phyloP scores from a whole-genome alignment of 2,113 vertebrate species.

The Anguilla japonica region DNA sequence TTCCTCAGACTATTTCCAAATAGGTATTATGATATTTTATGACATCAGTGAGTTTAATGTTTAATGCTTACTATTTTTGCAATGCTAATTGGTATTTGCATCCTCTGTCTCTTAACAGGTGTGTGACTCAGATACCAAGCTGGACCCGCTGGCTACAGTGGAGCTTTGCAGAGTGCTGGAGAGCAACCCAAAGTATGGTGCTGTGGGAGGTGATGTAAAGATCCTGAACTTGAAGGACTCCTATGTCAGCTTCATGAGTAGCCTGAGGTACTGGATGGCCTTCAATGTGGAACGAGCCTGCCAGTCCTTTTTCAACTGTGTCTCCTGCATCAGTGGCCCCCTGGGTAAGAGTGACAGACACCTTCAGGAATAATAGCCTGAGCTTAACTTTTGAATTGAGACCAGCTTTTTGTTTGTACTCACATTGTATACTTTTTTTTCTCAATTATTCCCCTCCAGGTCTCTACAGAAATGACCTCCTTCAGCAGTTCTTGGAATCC shows the following conservation, averaged over 20 bases:
- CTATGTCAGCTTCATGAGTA: constrained; percentile 90
- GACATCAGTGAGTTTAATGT: not conserved
- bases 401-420: not conserved
- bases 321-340: constrained; percentile 89
- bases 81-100: not conserved
- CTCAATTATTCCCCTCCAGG: constrained; percentile 57
- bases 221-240: constrained; percentile 86
- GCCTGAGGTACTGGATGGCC: constrained; percentile 88
- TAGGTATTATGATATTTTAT: not conserved
- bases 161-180: constrained; percentile 85
- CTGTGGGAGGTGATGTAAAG: constrained; percentile 86
- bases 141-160: constrained; percentile 78
- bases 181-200: constrained; percentile 75
- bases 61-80: not conserved
- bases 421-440: not conserved
- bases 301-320: constrained; percentile 87
- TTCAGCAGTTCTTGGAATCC: constrained; percentile 86
- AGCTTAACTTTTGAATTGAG: not conserved
- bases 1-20: too few relatives aligned
- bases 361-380: not conserved
- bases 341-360: constrained; percentile 69
- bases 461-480: constrained; percentile 83
- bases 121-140: constrained; percentile 87
- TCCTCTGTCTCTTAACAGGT: constrained; percentile 73
- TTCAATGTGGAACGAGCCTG: constrained; percentile 86